These are phyloP conservation scores for Aeoliscus strigatus DNA, from an alignment of 2,797 vertebrate species.

Conservation along the genomic window DNA sequence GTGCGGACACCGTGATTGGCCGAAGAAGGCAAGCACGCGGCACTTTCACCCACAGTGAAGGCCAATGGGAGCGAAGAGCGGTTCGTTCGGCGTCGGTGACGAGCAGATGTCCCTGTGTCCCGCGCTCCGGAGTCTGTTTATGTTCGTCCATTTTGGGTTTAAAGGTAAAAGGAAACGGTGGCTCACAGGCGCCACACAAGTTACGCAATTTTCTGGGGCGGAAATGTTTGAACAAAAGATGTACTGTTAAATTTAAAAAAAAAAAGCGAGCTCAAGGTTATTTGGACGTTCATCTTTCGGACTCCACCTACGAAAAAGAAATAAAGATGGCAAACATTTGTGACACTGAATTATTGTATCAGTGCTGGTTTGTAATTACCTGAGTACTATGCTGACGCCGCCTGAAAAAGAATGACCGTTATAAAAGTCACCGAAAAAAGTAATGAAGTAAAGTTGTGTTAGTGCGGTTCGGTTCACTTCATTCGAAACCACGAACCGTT, in stretches of 20 bases:
- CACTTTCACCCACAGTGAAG: accelerated
- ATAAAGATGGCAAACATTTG: too few species aligned
- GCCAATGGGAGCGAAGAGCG: slow-evolving; percentile 61
- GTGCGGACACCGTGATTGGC: slow-evolving; percentile 16
- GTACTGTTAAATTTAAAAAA: slow-evolving; percentile 37
- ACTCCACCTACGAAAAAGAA: too few species aligned
- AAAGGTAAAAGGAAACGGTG: slow-evolving; percentile 73
- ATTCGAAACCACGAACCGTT: too few species aligned
- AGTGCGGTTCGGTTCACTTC: too few species aligned
- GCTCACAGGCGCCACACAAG: slow-evolving; percentile 57
- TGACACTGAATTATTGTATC: too few species aligned
- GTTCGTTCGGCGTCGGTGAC: slow-evolving; percentile 30
- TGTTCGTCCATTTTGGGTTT: slow-evolving; percentile 66
- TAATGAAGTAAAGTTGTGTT: too few species aligned
- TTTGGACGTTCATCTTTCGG: neutral
- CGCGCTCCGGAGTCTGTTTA: slow-evolving; percentile 69
- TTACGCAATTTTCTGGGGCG: slow-evolving; percentile 61
- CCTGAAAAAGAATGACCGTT: too few species aligned
- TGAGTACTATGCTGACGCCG: too few species aligned
- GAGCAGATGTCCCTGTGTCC: slow-evolving; percentile 68
- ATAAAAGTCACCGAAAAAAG: too few species aligned
- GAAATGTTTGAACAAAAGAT: slow-evolving; percentile 54
- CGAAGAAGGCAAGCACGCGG: slow-evolving; percentile 27
- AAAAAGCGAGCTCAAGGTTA: slow-evolving; percentile 1
- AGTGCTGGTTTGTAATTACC: too few species aligned